Conservation (phyloP, 2,113 vertebrate genomes). For the Tragelaphus imberbis region DNA sequence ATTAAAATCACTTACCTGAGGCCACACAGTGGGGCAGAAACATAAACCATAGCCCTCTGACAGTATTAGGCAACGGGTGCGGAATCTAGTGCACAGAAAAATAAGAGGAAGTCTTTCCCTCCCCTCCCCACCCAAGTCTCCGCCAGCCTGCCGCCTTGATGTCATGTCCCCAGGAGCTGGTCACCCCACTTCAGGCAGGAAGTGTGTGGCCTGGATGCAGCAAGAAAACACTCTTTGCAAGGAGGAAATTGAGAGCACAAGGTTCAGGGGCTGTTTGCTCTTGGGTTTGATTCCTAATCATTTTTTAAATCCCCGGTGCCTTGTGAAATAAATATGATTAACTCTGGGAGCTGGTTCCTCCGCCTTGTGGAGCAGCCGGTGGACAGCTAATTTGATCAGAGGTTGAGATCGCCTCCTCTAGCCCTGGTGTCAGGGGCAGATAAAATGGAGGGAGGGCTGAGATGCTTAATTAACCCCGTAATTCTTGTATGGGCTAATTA, state of each 20-base stretch:
- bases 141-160: neutral
- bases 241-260: neutral
- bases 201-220: slow-evolving; percentile 47
- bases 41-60: neutral
- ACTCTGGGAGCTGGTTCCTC: slow-evolving; percentile 18
- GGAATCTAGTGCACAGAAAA: neutral
- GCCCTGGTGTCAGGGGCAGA: slow-evolving; percentile 65
- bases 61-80: too few relatives aligned
- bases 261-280: slow-evolving; percentile 25
- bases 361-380: neutral
- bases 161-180: slow-evolving; percentile 38
- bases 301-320: slow-evolving; percentile 26
- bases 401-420: slow-evolving; percentile 43
- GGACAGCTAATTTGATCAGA: slow-evolving; percentile 71
- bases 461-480: slow-evolving; percentile 76
- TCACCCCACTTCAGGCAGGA: slow-evolving; percentile 31
- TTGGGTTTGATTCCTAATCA: slow-evolving; percentile 48
- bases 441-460: slow-evolving; percentile 66
- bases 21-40: neutral
- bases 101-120: neutral
- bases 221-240: slow-evolving; percentile 27
- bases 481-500: slow-evolving; percentile 76
- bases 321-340: slow-evolving; percentile 48
- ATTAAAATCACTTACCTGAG: neutral
- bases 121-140: fast-evolving